Evolutionary conservation across 2,113 vertebrate species (phyloP).

Genomic region (Ammodytes dubius): DNA sequence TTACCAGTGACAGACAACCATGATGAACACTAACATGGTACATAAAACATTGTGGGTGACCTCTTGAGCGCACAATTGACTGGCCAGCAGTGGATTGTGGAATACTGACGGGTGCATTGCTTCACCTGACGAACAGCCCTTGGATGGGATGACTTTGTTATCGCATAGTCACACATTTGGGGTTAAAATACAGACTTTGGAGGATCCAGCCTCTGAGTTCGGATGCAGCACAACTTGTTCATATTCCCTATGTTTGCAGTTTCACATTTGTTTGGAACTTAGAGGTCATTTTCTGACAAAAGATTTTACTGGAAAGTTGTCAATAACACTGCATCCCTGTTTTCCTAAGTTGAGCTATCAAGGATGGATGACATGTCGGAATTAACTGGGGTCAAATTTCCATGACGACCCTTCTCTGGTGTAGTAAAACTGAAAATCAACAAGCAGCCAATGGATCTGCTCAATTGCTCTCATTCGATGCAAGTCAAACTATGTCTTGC

Average conservation of each 20-base stretch:
- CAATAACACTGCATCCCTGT: neutral
- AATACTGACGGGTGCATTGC: neutral
- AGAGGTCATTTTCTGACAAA: neutral
- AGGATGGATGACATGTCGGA: slow-evolving; percentile 28
- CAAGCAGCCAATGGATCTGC: slow-evolving; percentile 31
- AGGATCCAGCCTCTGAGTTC: neutral
- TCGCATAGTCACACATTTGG: neutral
- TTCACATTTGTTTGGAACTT: neutral
- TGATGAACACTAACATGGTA: neutral
- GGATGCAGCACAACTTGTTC: neutral
- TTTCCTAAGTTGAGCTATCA: slow-evolving; percentile 22
- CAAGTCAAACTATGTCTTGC: neutral
- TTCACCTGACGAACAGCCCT: neutral
- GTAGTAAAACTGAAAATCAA: slow-evolving; percentile 33
- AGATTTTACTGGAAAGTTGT: neutral
- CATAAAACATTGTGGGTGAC: slow-evolving; percentile 1
- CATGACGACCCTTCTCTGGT: slow-evolving; percentile 45
- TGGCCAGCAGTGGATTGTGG: neutral
- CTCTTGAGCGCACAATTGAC: slow-evolving; percentile 13
- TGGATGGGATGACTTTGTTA: neutral
- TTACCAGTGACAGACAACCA: slow-evolving; percentile 7
- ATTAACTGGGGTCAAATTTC: slow-evolving; percentile 50
- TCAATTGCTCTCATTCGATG: slow-evolving; percentile 14
- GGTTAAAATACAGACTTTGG: neutral
- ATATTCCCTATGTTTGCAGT: neutral